Conservation (phyloP, 64 coral and sea anemone genomes). For the Stichodactyla helianthus region DNA sequence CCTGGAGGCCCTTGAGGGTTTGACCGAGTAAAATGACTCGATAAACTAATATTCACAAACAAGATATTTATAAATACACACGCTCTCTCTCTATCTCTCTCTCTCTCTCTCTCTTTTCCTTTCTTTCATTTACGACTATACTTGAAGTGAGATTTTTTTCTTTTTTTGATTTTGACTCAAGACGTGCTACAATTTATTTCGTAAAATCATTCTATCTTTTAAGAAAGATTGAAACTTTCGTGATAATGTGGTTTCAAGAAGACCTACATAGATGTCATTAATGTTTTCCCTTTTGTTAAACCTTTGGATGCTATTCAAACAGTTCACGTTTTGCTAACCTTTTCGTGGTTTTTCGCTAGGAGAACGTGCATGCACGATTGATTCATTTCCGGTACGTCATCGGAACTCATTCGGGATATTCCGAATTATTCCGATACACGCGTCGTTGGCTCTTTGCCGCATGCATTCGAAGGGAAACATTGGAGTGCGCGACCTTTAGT, state of each 20-base stretch:
- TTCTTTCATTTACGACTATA: too few relatives aligned
- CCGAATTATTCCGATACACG: not conserved
- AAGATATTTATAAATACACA: too few relatives aligned
- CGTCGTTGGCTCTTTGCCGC: conserved; percentile 27
- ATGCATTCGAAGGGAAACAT: conserved; percentile 19
- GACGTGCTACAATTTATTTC: too few relatives aligned
- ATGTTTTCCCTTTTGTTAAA: not conserved
- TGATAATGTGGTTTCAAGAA: not conserved
- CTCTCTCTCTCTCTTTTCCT: too few relatives aligned
- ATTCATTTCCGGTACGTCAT: conserved; percentile 55
- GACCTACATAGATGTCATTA: not conserved
- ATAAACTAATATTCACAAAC: too few relatives aligned
- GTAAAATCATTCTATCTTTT: too few relatives aligned
- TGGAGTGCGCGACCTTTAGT: not conserved
- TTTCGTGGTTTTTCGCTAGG: not conserved
- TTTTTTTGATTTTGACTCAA: too few relatives aligned
- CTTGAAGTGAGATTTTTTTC: too few relatives aligned
- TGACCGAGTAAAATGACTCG: too few relatives aligned
- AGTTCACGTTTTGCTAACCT: not conserved
- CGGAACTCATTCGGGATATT: conserved; percentile 41
- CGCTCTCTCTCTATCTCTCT: too few relatives aligned
- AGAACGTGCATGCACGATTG: not conserved
- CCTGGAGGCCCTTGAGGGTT: too few relatives aligned
- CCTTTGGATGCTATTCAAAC: too few relatives aligned
- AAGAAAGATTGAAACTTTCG: not conserved